These are phyloP conservation scores for Silurus aristotelis DNA, from an alignment of 2,797 vertebrate genomes.

Conservation along the genomic window DNA sequence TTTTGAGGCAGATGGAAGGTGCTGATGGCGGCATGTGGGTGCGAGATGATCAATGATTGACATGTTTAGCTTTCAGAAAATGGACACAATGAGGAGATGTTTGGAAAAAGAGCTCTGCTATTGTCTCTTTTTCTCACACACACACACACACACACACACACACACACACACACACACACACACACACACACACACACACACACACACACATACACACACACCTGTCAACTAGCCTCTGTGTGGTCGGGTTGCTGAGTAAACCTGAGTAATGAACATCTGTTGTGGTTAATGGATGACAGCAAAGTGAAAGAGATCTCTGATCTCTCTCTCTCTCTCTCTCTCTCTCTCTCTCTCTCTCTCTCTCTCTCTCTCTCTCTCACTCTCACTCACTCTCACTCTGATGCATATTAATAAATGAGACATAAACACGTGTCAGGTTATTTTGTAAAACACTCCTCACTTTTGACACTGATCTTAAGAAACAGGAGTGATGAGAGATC, in stretches of 20 bases:
- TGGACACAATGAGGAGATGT: constrained; percentile 9
- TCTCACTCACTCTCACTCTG: not conserved
- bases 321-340: constrained; percentile 13
- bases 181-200: constrained; percentile 57
- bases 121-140: not conserved
- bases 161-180: constrained; percentile 51
- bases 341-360: not conserved
- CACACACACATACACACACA: constrained; percentile 42
- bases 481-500: not conserved
- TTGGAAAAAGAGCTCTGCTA: not conserved
- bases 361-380: not conserved
- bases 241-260: constrained; percentile 48
- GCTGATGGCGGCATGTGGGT: constrained; percentile 21
- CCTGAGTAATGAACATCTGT: constrained; percentile 58
- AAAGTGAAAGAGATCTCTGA: constrained; percentile 45
- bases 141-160: constrained; percentile 32
- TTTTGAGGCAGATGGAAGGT: constrained; percentile 45
- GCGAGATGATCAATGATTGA: constrained; percentile 40
- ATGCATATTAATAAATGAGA: not conserved
- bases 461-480: not conserved
- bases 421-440: not conserved
- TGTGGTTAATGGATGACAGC: constrained; percentile 52
- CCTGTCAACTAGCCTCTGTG: constrained; percentile 48
- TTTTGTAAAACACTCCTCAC: not conserved
- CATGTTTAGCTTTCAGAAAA: constrained; percentile 25